Evolutionary conservation across 2,797 vertebrate genomes (phyloP).

Genomic region (Myiothlypis coronata): DNA sequence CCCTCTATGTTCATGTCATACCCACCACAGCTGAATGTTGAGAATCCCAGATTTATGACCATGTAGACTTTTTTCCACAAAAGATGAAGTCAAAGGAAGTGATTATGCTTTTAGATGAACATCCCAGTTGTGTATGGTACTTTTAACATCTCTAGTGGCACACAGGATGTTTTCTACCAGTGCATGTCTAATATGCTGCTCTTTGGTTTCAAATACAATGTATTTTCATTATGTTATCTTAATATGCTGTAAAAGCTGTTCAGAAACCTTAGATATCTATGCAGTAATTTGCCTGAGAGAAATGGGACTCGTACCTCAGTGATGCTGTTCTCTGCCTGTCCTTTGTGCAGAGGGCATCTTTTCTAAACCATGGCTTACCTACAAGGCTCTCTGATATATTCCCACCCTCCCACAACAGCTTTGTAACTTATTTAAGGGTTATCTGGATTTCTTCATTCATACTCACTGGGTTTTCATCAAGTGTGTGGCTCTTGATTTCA

Average conservation of each 20-base stretch:
- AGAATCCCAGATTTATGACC: neutral
- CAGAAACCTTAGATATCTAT: slow-evolving; percentile 61
- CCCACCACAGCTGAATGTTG: slow-evolving; percentile 85
- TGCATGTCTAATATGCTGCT: slow-evolving; percentile 66
- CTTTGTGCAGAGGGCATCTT: slow-evolving; percentile 6
- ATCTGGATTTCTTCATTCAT: neutral
- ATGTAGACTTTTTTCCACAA: neutral
- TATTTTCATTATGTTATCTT: slow-evolving; percentile 43
- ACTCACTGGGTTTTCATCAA: slow-evolving; percentile 39
- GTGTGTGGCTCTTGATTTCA: slow-evolving; percentile 40
- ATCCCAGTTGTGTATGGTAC: slow-evolving; percentile 28
- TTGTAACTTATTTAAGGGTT: slow-evolving; percentile 38
- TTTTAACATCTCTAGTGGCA: neutral
- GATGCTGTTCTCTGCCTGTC: slow-evolving; percentile 24
- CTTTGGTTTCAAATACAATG: slow-evolving; percentile 49
- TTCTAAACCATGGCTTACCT: slow-evolving; percentile 6
- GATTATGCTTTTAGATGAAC: slow-evolving; percentile 27
- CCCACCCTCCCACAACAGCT: neutral
- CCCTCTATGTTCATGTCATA: slow-evolving; percentile 84
- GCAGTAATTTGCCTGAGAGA: slow-evolving; percentile 54
- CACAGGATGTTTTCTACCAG: slow-evolving; percentile 50
- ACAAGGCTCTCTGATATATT: neutral
- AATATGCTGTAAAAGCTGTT: slow-evolving; percentile 33
- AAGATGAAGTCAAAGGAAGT: neutral
- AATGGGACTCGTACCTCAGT: slow-evolving; percentile 45